These are phyloP conservation scores for Thymallus thymallus DNA, from an alignment of 2,113 vertebrate genomes.

Conservation along the genomic window DNA sequence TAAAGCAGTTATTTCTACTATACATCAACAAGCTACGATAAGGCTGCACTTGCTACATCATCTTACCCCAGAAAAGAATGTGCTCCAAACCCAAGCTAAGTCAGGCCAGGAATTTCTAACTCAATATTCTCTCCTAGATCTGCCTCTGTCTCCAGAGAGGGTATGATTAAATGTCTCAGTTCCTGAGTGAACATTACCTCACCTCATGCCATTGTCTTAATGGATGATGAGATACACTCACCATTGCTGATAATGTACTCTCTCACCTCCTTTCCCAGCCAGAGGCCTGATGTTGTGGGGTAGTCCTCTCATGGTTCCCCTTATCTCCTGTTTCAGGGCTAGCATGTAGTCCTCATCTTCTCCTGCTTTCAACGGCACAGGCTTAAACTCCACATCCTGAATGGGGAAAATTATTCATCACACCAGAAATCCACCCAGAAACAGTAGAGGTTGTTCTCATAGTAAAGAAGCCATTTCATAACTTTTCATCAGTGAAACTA, in stretches of 20 bases:
- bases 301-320: constrained; percentile 77
- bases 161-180: constrained; percentile 40
- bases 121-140: constrained; percentile 28
- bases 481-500: too few species aligned
- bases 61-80: neutral
- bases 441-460: neutral
- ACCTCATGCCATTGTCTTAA: constrained; percentile 1
- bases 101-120: constrained; percentile 17
- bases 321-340: constrained; percentile 88
- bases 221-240: constrained; percentile 2
- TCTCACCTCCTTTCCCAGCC: constrained; percentile 73
- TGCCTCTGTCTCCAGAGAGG: constrained; percentile 20
- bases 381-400: constrained; percentile 80
- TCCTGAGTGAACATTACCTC: constrained; percentile 54
- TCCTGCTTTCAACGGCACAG: constrained; percentile 81
- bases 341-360: constrained; percentile 88
- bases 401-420: neutral
- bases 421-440: neutral
- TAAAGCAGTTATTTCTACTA: neutral
- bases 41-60: neutral
- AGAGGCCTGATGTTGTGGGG: constrained; percentile 79
- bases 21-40: neutral
- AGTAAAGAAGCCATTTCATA: neutral
- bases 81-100: too few species aligned
- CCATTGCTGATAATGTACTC: constrained; percentile 21